These are phyloP conservation scores for Xylocopa sonorina DNA, from an alignment of 1,140 invertebrate genomes.

Conservation along the genomic window DNA sequence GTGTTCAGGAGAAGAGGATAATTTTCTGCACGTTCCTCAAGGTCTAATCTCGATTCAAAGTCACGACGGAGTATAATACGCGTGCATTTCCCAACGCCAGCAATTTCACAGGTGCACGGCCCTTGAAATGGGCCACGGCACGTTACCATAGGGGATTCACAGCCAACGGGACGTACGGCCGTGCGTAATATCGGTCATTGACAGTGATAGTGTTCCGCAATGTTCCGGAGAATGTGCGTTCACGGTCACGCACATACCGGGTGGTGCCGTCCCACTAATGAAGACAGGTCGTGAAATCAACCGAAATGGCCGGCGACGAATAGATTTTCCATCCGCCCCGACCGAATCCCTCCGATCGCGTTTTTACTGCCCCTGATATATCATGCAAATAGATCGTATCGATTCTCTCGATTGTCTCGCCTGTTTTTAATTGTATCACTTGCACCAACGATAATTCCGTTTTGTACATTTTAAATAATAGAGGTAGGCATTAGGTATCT, in stretches of 20 bases:
- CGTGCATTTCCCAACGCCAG: conserved; percentile 35
- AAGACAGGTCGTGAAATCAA: conserved; percentile 43
- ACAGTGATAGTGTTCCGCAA: conserved; percentile 72
- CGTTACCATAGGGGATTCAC: conserved; percentile 69
- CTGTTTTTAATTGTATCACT: neutral
- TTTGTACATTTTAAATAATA: too few species aligned
- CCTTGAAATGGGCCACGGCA: conserved; percentile 63
- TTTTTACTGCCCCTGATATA: neutral
- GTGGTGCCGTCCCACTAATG: conserved; percentile 53
- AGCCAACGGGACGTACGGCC: conserved; percentile 62
- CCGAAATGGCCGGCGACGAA: conserved; percentile 12
- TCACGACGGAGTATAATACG: neutral
- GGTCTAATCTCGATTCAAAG: too few species aligned
- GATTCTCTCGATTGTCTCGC: neutral
- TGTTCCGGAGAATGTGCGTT: conserved; percentile 71
- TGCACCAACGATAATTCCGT: too few species aligned
- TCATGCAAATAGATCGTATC: neutral
- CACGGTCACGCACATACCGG: conserved; percentile 69
- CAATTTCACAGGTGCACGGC: conserved; percentile 67
- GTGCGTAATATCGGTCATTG: conserved; percentile 77
- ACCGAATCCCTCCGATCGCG: neutral
- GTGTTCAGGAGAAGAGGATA: too few species aligned
- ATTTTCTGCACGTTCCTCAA: too few species aligned
- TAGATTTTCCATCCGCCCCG: neutral
- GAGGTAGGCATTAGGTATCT: too few species aligned